Conservation (phyloP, 2,113 vertebrate genomes). For the Tragelaphus scriptus region DNA sequence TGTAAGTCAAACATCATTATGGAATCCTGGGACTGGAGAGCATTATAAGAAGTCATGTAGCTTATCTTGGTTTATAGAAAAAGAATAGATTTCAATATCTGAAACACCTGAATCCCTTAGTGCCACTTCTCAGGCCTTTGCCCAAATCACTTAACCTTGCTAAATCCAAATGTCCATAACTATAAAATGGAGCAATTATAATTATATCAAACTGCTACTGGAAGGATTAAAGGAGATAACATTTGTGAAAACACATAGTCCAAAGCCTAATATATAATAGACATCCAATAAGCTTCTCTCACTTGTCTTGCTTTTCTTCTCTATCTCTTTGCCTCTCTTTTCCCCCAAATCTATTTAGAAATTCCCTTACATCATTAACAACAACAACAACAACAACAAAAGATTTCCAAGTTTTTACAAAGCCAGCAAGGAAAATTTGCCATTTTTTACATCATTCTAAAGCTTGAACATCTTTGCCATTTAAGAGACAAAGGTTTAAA, state of each 20-base stretch:
- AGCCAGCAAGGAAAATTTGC: not conserved
- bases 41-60: conserved; percentile 30
- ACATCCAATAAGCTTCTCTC: not conserved
- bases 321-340: not conserved
- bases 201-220: not conserved
- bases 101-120: conserved; percentile 48
- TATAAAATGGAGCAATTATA: conserved; percentile 48
- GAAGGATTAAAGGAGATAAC: conserved; percentile 35
- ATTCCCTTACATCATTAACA: not conserved
- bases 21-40: not conserved
- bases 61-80: conserved; percentile 48
- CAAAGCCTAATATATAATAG: not conserved
- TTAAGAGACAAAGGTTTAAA: not conserved
- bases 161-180: conserved; percentile 38
- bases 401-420: not conserved
- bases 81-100: conserved; percentile 26
- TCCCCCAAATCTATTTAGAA: not conserved
- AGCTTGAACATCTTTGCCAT: not conserved
- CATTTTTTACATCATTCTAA: not conserved
- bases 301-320: not conserved
- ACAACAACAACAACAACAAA: not conserved
- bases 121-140: conserved; percentile 42
- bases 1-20: conserved; percentile 32
- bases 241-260: conserved; percentile 25
- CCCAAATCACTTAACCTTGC: conserved; percentile 45